Base-by-base conservation (phyloP, 2,797 vertebrate genomes). In the Odontamblyopus lacepedii region DNA sequence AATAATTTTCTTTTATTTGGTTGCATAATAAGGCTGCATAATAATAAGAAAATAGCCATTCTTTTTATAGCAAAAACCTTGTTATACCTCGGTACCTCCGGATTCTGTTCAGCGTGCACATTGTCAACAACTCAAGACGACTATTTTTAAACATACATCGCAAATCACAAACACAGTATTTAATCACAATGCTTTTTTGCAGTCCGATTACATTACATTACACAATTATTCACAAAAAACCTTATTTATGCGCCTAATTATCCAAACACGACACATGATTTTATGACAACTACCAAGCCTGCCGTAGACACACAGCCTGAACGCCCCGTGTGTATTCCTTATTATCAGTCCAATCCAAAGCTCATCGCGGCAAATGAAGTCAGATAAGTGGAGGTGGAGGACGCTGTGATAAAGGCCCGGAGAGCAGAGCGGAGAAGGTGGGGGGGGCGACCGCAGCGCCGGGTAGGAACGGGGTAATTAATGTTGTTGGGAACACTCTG, bases 381-480 rank as follows among this genome's bases (percentile, higher is more conserved):
- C 1, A 57, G 74, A 82, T 82, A 78, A 82, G 78, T 79, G 64
- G 57, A 71, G 71, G 61, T 67, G 74, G 76, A 77, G 77, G 79
- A 78, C 29, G 9, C 69, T 32, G 70, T 64, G 63, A 82, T 73
- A 44, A 65, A 26, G 51, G 44, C 72, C 38, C 35, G 6, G 57
- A 35, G 27, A 9, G 18, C 41, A 70, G 69, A 55, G 32, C 38
- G 30, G 61, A 19, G 8, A 2, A 18, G 5, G 30, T 23, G n/a
- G 50, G 69, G 71, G 76, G 78, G 48, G 23, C 27, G 63, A 69
- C 61, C 73, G 63, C 57, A 68, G 61, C 63, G 66, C 32, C 69
- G 79, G 77, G 59, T 67, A 68, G 30, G 72, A 81, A 75, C 72
- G 78, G 75, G 80, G 80, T 89, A 88, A 91, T 89, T 88, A 90